Evolutionary conservation across 2,113 vertebrate genomes (phyloP).

Genomic region (Meles meles): DNA sequence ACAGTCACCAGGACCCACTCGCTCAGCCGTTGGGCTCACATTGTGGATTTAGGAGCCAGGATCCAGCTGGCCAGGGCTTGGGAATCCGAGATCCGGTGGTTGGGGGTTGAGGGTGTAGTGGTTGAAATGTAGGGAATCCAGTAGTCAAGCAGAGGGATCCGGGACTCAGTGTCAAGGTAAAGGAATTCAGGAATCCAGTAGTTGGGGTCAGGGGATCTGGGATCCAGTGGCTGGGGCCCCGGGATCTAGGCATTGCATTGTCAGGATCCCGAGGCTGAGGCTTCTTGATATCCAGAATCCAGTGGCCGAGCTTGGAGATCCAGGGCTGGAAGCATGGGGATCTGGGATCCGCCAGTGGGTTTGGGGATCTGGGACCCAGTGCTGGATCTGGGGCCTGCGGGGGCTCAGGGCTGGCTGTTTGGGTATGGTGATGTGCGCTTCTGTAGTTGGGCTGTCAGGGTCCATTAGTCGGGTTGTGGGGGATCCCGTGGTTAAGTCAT

Average conservation of each 20-base stretch:
- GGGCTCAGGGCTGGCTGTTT: neutral
- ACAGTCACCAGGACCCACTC: neutral
- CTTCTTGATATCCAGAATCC: conserved; percentile 18
- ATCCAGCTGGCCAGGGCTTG: neutral
- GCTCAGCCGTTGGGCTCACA: fast-evolving
- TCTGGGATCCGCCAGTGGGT: neutral
- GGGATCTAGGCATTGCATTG: neutral
- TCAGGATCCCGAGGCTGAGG: neutral
- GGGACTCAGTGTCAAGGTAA: neutral
- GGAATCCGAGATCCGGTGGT: neutral
- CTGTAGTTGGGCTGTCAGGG: neutral
- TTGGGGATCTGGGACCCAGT: neutral
- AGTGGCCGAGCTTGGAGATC: neutral
- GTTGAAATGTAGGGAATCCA: neutral
- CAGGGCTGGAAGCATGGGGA: neutral
- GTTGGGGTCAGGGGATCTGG: neutral
- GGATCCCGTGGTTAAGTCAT: neutral
- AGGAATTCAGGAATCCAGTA: conserved; percentile 11
- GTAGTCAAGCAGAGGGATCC: neutral
- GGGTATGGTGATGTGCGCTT: neutral
- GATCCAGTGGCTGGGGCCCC: neutral
- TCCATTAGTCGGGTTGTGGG: neutral
- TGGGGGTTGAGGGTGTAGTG: neutral
- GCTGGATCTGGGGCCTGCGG: neutral
- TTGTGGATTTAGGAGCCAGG: neutral